Percentiles rank a stretch among this genome's conserved stretches.
phyloP scores from a whole-genome alignment of 1,140 invertebrate genomes.

The Ladona fulva region DNA sequence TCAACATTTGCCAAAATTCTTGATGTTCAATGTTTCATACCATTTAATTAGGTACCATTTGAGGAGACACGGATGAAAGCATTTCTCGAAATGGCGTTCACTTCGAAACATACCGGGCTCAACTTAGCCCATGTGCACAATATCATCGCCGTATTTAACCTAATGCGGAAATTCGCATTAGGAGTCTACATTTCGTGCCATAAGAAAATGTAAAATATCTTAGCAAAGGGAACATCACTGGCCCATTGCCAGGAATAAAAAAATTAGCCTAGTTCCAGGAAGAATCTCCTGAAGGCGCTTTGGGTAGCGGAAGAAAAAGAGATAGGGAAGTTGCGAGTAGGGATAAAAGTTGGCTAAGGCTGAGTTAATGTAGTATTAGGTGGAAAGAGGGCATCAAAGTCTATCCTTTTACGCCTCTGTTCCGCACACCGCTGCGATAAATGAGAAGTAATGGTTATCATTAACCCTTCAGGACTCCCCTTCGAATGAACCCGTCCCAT shows the following conservation, averaged over 20 bases:
- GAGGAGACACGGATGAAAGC: too few species aligned
- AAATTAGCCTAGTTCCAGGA: background rate
- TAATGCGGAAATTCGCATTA: too few species aligned
- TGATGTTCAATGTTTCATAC: too few species aligned
- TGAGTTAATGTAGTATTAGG: background rate
- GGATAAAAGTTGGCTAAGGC: background rate
- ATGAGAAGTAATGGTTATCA: background rate
- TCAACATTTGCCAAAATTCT: too few species aligned
- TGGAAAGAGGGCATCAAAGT: background rate
- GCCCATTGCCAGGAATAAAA: background rate
- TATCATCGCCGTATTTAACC: too few species aligned
- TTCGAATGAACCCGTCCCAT: background rate
- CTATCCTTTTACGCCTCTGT: background rate
- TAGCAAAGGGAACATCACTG: too few species aligned
- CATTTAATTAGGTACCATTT: too few species aligned
- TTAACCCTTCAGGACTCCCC: background rate
- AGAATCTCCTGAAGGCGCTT: background rate
- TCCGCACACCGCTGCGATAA: background rate
- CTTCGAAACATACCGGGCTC: too few species aligned
- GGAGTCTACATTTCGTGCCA: too few species aligned
- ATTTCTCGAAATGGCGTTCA: too few species aligned
- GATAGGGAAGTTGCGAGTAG: background rate
- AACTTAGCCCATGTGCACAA: too few species aligned
- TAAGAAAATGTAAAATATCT: too few species aligned
- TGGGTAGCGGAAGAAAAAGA: background rate